Conservation (phyloP, 2,797 vertebrate species). For the Fratercula arctica region DNA sequence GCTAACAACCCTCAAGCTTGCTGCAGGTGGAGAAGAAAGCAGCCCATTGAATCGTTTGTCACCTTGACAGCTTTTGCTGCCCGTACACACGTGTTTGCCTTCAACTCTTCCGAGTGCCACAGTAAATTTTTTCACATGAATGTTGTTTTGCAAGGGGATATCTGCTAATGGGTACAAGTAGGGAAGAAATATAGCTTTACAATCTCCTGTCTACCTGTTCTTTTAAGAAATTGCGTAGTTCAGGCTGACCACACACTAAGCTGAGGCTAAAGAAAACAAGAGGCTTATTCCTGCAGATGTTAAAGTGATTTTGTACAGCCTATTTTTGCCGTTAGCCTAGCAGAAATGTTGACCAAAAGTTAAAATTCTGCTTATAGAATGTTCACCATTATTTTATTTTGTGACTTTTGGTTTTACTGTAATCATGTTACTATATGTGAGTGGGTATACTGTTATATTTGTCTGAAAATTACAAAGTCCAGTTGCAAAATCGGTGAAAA, state of each 20-base stretch:
- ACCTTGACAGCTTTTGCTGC: conserved; percentile 55
- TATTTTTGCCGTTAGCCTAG: conserved; percentile 56
- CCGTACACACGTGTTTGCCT: background rate
- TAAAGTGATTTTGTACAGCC: background rate
- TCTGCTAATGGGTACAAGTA: background rate
- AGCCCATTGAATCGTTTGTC: conserved; percentile 77
- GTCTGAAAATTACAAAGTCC: background rate
- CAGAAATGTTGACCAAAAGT: conserved; percentile 52
- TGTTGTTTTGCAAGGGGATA: conserved; percentile 18
- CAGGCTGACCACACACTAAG: conserved; percentile 37
- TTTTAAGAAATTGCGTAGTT: conserved; percentile 36
- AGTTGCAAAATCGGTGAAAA: background rate
- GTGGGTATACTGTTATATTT: background rate
- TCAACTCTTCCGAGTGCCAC: conserved; percentile 9
- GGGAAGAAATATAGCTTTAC: conserved; percentile 5
- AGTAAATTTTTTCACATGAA: background rate
- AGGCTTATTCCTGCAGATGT: conserved; percentile 3
- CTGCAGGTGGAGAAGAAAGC: conserved; percentile 76
- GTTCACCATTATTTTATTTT: conserved; percentile 29
- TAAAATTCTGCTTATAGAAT: conserved; percentile 33
- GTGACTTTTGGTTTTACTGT: conserved; percentile 50
- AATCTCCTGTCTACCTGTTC: background rate
- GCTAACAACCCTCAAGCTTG: conserved; percentile 82
- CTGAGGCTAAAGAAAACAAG: conserved; percentile 8
- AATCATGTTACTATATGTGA: conserved; percentile 19